phyloP scores from a whole-genome alignment of 2,113 vertebrate genomes.

The Gorsachius goisagi region DNA sequence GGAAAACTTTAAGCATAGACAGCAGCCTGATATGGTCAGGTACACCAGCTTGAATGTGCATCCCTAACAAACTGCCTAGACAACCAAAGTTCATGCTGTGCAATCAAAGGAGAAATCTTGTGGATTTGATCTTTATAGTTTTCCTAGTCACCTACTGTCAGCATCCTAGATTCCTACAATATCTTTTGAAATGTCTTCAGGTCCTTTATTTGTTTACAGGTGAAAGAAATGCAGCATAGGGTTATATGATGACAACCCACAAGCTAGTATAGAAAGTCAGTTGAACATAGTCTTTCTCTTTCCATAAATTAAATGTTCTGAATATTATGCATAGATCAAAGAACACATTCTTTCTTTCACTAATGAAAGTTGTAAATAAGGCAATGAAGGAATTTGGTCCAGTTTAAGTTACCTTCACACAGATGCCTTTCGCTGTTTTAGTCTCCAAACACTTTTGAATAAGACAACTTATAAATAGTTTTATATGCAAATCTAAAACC shows the following conservation, averaged over 20 bases:
- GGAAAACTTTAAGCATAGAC: not conserved
- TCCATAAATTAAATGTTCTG: not conserved
- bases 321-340: not conserved
- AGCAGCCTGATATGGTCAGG: fast-evolving
- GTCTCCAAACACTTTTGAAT: not conserved
- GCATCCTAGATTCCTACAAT: not conserved
- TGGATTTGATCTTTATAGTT: not conserved
- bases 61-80: not conserved
- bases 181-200: not conserved
- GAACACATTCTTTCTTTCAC: not conserved
- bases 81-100: not conserved
- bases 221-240: not conserved
- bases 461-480: not conserved
- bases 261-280: not conserved
- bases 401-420: not conserved
- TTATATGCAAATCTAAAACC: conserved; percentile 36
- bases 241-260: not conserved
- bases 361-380: not conserved
- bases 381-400: not conserved
- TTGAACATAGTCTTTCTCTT: not conserved
- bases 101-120: not conserved
- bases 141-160: not conserved
- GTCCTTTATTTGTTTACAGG: not conserved
- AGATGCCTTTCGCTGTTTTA: not conserved
- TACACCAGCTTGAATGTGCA: not conserved